Evolutionary conservation across 2,797 vertebrate genomes (phyloP), one percentile per base, ranked within the genome.

Genomic region (Salarias fasciatus): DNA sequence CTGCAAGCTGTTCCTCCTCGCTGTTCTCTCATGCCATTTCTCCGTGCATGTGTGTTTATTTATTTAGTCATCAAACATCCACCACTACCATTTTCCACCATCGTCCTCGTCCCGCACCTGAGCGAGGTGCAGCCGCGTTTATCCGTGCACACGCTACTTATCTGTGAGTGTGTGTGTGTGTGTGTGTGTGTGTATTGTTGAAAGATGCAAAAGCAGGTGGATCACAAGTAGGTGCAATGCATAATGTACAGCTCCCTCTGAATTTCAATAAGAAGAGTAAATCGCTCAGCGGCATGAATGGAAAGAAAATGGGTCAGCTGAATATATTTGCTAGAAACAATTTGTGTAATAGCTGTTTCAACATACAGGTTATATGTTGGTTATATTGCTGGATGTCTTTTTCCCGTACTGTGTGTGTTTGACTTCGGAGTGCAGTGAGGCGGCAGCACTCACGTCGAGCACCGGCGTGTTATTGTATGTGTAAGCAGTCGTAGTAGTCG

Each of bases 1-100:
- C 78, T 69, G 71, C 84, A 85, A 87, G 82, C 83, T 86, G 85
- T 77, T 86, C 63, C 76, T 80, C 69, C 73, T 75, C 71, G 36
- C 36, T 54, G 67, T 73, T 75, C 67, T 68, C 66, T 58, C 63
- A 68, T 71, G 70, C 78, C 24, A 24, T 79, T 77, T 57, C 58
- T 78, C 69, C 53, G 29, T 60, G 66, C 8, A 33, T 42, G 51
- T 33, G 43, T 61, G 11, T 79, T 75, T 64, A 71, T 80, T 79
- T 69, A 77, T 83, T 77, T 75, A 70, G 64, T 52, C 61, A 73
- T 83, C 67, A 74, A 65, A 76, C 68, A 45, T 57, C 45, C 42
- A 75, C 48, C 56, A 48, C 8, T 28, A 62, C 55, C 24, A 36
- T 70, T 75, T 77, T 65, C 63, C 41, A 53, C 55, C 55, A 45